These are phyloP conservation scores for Cecropterus lyciades DNA, from an alignment of 1,140 invertebrate genomes.

Conservation along the genomic window DNA sequence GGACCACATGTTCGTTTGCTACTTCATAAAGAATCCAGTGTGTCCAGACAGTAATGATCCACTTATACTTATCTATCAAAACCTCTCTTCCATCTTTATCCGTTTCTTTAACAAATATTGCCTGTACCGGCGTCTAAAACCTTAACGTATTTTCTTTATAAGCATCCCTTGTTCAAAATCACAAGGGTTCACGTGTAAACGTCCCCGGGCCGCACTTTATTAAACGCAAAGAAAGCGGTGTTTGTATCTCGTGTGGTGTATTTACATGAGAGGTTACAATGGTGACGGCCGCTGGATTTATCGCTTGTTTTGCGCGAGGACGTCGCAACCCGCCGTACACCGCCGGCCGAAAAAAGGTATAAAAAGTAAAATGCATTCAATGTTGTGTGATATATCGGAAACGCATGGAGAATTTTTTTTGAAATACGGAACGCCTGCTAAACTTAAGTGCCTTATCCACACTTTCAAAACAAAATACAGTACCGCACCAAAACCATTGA, in stretches of 20 bases:
- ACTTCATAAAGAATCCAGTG: too few relatives aligned
- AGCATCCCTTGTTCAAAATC: background rate
- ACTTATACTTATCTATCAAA: too few relatives aligned
- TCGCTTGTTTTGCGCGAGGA: slow-evolving; percentile 16
- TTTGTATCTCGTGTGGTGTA: slow-evolving; percentile 20
- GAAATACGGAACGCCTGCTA: too few relatives aligned
- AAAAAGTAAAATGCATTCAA: too few relatives aligned
- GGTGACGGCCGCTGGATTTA: slow-evolving; percentile 16
- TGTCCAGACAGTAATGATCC: too few relatives aligned
- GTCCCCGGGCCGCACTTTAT: slow-evolving; percentile 2
- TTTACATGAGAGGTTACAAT: slow-evolving; percentile 27
- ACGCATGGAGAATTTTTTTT: too few relatives aligned
- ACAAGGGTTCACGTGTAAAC: background rate
- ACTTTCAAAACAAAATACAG: too few relatives aligned
- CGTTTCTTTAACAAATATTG: background rate
- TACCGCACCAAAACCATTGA: too few relatives aligned
- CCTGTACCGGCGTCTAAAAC: background rate
- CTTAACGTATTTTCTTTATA: background rate
- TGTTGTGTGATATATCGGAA: too few relatives aligned
- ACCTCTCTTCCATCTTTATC: background rate
- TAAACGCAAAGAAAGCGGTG: slow-evolving; percentile 18
- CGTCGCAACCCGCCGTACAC: slow-evolving; percentile 6
- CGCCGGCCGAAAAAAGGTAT: background rate
- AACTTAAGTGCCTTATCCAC: too few relatives aligned
- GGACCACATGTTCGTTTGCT: too few relatives aligned